Percentiles rank a stretch among this genome's conserved stretches.
These are phyloP conservation scores for Thunnus albacares DNA, from an alignment of 2,797 vertebrate genomes.

Conservation along the genomic window DNA sequence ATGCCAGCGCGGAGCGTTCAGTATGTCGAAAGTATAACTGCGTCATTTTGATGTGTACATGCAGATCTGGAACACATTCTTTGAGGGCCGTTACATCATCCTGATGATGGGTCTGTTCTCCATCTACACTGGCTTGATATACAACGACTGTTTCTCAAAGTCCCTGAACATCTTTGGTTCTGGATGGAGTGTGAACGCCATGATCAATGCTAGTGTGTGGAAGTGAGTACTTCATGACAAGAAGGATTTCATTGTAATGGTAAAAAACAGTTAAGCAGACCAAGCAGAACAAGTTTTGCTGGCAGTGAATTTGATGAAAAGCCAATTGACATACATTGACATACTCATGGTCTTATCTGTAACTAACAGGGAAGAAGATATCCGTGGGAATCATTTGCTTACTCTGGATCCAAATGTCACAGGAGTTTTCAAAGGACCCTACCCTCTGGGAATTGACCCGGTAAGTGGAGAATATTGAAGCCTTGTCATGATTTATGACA, in stretches of 20 bases:
- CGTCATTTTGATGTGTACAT: slow-evolving; percentile 21
- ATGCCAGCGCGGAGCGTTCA: background rate
- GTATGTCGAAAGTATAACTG: background rate
- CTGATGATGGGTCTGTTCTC: slow-evolving; percentile 98
- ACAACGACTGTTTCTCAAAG: slow-evolving; percentile 99
- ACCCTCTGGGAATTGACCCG: slow-evolving; percentile 97
- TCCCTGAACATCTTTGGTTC: slow-evolving; percentile 95
- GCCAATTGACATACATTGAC: background rate
- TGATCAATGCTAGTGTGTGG: slow-evolving; percentile 87
- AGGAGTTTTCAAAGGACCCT: slow-evolving; percentile 92
- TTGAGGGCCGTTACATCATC: slow-evolving; percentile 96
- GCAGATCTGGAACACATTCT: slow-evolving; percentile 95
- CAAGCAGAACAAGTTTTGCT: too few species aligned
- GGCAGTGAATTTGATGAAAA: background rate
- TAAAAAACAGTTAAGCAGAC: background rate
- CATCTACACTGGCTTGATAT: slow-evolving; percentile 96
- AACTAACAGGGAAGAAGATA: slow-evolving; percentile 34
- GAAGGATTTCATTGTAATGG: background rate
- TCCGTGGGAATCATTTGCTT: slow-evolving; percentile 71
- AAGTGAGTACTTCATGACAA: slow-evolving; percentile 82
- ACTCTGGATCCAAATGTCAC: slow-evolving; percentile 90
- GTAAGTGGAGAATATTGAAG: slow-evolving; percentile 82
- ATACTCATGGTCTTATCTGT: slow-evolving; percentile 31
- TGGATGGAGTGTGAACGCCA: slow-evolving; percentile 91
- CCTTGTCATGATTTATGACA: background rate